These are phyloP conservation scores for Rattus rattus DNA, from an alignment of 2,113 vertebrate species.

Conservation along the genomic window DNA sequence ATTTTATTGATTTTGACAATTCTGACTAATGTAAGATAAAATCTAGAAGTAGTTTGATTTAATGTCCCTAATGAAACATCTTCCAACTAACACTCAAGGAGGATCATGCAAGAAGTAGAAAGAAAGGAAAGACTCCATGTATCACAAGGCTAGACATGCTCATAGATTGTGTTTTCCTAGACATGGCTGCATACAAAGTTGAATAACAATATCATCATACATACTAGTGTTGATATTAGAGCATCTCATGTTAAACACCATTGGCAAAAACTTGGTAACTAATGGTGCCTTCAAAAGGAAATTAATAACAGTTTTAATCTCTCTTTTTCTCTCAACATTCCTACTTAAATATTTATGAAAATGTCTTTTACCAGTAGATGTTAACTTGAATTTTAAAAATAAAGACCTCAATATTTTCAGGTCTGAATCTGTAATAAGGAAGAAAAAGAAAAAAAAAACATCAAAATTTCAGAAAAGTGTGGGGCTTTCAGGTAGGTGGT, in stretches of 20 bases:
- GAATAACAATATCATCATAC: neutral
- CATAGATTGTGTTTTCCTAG: neutral
- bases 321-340: neutral
- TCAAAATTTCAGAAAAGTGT: neutral
- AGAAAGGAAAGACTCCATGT: neutral
- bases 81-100: neutral
- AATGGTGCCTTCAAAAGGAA: neutral
- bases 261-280: neutral
- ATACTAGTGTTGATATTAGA: neutral
- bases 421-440: neutral
- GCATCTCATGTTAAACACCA: neutral
- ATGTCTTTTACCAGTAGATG: neutral
- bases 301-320: neutral
- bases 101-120: neutral
- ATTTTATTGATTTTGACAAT: neutral
- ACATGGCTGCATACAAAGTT: neutral
- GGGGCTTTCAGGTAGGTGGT: neutral
- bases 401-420: neutral
- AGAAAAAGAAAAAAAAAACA: neutral
- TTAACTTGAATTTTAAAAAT: neutral
- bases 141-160: neutral
- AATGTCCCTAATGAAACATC: neutral
- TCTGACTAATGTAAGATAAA: neutral
- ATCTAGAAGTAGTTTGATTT: neutral
- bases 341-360: neutral